These are phyloP conservation scores for Hydrotaea diabolus DNA, from an alignment of 2,888 invertebrate genomes.

Conservation along the genomic window DNA sequence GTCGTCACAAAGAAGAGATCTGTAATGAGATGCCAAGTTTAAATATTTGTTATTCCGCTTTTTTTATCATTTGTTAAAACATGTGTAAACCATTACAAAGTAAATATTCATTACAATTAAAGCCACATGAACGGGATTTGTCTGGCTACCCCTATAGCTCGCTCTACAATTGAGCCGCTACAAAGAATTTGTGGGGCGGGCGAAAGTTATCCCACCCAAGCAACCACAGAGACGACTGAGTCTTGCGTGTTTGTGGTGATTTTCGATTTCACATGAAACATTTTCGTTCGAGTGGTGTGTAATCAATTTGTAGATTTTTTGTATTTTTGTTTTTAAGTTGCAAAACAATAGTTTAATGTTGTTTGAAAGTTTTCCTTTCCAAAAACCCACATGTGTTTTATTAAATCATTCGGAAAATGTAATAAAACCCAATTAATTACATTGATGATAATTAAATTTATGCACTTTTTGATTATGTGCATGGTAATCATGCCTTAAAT, in stretches of 20 bases:
- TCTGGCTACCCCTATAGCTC: too few species aligned
- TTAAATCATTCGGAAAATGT: not conserved
- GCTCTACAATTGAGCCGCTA: too few species aligned
- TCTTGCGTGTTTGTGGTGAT: constrained; percentile 1
- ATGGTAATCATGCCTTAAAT: not conserved
- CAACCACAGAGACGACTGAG: too few species aligned
- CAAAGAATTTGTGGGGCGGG: too few species aligned
- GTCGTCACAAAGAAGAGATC: not conserved
- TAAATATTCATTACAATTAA: not conserved
- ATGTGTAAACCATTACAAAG: constrained; percentile 27
- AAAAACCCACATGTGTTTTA: too few species aligned
- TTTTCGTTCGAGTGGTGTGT: not conserved
- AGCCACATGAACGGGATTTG: not conserved
- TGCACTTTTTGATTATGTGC: not conserved
- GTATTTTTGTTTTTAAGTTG: not conserved
- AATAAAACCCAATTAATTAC: constrained; percentile 5
- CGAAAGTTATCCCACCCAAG: not conserved
- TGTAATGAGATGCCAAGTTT: not conserved
- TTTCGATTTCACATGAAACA: not conserved
- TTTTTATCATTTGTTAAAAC: constrained; percentile 3
- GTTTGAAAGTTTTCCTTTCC: not conserved
- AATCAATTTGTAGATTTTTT: constrained; percentile 30
- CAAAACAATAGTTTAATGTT: not conserved
- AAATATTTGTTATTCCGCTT: not conserved
- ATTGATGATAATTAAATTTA: constrained; percentile 9